Evolutionary conservation across 2,113 vertebrate species (phyloP).

Genomic region (Ia io): DNA sequence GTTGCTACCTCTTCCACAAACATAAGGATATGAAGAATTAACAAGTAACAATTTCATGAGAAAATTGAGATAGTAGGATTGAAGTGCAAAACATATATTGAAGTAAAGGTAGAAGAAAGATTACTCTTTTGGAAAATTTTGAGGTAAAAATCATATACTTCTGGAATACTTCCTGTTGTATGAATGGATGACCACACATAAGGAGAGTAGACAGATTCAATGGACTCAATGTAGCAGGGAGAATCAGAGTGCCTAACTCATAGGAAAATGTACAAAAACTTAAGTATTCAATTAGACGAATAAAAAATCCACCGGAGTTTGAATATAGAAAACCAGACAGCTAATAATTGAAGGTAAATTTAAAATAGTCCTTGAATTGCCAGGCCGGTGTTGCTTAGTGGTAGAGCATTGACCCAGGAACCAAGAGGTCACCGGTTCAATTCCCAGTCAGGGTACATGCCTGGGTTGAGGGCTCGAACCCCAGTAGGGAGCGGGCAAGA

Average conservation of each 20-base stretch:
- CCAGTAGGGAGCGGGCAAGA: too few species aligned
- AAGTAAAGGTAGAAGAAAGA: not conserved
- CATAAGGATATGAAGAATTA: not conserved
- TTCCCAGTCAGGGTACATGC: too few species aligned
- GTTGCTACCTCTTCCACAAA: not conserved
- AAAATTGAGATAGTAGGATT: not conserved
- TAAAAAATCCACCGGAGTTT: not conserved
- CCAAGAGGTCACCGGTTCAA: too few species aligned
- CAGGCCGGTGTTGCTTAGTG: too few species aligned
- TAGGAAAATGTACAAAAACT: not conserved
- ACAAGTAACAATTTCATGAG: not conserved
- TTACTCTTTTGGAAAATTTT: not conserved
- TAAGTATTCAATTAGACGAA: not conserved
- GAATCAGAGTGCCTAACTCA: not conserved
- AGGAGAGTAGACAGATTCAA: not conserved
- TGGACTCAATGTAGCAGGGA: not conserved
- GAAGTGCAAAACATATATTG: not conserved
- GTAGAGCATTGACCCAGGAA: too few species aligned
- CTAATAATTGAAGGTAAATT: not conserved
- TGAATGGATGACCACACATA: not conserved
- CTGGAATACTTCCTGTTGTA: not conserved
- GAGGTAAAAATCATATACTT: not conserved
- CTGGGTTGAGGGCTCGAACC: too few species aligned
- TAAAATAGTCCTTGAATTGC: not conserved
- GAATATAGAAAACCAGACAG: not conserved